Evolutionary conservation across 2,888 invertebrate genomes (phyloP).

Genomic region (Pachliopta kotzebuea): DNA sequence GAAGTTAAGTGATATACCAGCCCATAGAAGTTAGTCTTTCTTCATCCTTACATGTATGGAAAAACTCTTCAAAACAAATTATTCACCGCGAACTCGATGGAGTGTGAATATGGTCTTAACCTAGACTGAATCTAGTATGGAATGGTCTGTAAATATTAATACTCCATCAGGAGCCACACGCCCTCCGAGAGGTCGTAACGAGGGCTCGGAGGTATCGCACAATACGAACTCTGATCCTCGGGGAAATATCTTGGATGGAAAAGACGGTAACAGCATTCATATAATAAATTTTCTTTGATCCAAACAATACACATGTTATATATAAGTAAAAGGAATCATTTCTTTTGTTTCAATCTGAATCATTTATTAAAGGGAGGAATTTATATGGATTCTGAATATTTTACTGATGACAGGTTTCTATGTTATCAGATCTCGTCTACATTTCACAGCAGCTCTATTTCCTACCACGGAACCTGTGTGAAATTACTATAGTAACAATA

Average conservation of each 20-base stretch:
- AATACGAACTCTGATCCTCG: conserved; percentile 12
- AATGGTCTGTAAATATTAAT: conserved; percentile 21
- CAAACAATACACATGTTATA: neutral
- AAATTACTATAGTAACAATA: too few species aligned
- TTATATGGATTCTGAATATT: too few species aligned
- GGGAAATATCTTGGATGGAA: conserved; percentile 25
- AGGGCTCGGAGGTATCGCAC: conserved; percentile 1
- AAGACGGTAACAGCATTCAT: conserved; percentile 1
- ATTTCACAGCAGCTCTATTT: too few species aligned
- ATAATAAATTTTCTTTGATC: conserved; percentile 8
- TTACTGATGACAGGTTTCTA: too few species aligned
- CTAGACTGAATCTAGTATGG: conserved; percentile 4
- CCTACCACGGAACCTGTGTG: too few species aligned
- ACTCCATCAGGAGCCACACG: conserved; percentile 6
- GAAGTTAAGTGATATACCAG: too few species aligned
- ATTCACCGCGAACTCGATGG: too few species aligned
- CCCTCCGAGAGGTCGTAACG: neutral
- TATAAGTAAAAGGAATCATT: neutral
- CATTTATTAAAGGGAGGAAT: too few species aligned
- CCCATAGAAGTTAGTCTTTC: too few species aligned
- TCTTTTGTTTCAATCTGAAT: neutral
- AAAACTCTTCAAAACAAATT: too few species aligned
- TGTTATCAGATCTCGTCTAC: too few species aligned
- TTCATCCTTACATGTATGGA: too few species aligned
- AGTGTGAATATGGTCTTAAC: neutral